Conservation (phyloP, 2,113 vertebrate species). For the Penelope pileata region DNA sequence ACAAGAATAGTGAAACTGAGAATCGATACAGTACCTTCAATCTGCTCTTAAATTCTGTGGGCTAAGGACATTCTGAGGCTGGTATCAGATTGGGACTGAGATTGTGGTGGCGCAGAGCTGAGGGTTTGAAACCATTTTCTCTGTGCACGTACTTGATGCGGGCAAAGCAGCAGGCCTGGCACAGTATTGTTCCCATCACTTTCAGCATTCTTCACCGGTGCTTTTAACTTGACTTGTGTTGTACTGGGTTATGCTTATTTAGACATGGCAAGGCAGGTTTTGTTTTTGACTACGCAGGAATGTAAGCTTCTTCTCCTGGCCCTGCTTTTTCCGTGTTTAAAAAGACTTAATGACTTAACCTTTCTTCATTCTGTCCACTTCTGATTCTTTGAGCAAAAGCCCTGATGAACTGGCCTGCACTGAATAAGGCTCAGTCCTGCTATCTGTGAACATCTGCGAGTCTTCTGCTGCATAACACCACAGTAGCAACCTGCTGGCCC, state of each 20-base stretch:
- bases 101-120: background rate
- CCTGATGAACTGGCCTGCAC: background rate
- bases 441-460: background rate
- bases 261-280: background rate
- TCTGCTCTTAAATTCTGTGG: background rate
- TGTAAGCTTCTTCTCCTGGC: background rate
- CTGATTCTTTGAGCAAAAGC: background rate
- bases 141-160: background rate
- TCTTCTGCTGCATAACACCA: background rate
- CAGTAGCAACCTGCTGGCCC: background rate
- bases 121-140: background rate
- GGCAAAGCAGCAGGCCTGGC: background rate
- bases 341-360: background rate
- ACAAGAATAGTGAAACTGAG: background rate
- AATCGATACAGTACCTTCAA: background rate
- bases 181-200: background rate
- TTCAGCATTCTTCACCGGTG: background rate
- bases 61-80: background rate
- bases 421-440: rapidly evolving
- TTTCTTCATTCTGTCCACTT: background rate
- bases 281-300: background rate
- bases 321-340: background rate
- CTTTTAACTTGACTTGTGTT: background rate
- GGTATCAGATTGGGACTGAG: background rate
- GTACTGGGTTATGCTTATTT: background rate